A percentile compares a stretch with the other conserved stretches of the same genome.
Conservation (phyloP, 2,888 invertebrate species). For the Corythucha ciliata region DNA sequence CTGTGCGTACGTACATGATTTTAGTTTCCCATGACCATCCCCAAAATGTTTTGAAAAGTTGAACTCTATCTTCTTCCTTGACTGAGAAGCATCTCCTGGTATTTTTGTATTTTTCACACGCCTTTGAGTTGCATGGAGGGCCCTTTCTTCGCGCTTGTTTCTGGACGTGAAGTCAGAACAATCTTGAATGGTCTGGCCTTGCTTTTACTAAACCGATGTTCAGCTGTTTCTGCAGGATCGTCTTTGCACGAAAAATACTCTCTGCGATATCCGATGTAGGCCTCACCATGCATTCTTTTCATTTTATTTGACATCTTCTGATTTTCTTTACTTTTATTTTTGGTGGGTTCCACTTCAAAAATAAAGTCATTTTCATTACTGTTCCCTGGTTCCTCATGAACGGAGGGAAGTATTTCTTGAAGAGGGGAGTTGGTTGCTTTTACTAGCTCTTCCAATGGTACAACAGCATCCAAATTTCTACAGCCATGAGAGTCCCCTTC, state of each 20-base stretch:
- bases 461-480: no score
- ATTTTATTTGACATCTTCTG: constrained; percentile 5
- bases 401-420: constrained; percentile 5
- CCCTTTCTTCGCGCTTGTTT: constrained; percentile 18
- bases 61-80: constrained; percentile 7
- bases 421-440: no score
- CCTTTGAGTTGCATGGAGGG: constrained; percentile 11
- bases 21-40: constrained; percentile 5
- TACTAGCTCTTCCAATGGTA: no score
- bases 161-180: constrained; percentile 1
- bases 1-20: constrained; percentile 8
- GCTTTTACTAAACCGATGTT: neutral
- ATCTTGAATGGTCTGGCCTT: constrained; percentile 9
- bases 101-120: constrained; percentile 18
- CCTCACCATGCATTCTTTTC: constrained; percentile 10
- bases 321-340: neutral
- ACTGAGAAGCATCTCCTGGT: constrained; percentile 13
- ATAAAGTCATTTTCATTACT: neutral
- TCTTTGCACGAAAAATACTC: neutral
- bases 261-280: constrained; percentile 7
- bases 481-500: no score
- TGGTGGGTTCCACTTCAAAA: constrained; percentile 1
- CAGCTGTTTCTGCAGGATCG: neutral
- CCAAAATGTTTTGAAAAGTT: constrained; percentile 15
- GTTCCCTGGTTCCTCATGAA: neutral